These are phyloP conservation scores for Protobothrops flavoviridis DNA, from an alignment of 2,113 vertebrate genomes.

Conservation along the genomic window DNA sequence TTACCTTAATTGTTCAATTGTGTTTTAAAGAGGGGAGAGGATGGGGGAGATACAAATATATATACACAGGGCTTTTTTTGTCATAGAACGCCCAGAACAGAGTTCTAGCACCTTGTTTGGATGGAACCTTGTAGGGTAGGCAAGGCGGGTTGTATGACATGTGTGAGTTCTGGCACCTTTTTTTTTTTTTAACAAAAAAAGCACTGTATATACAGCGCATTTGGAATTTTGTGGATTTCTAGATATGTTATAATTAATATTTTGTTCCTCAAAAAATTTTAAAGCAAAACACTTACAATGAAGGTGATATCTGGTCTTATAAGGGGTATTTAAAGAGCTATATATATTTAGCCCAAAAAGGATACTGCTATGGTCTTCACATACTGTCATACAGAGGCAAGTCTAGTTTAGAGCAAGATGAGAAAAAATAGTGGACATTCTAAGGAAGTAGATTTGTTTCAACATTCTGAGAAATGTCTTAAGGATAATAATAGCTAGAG, in stretches of 20 bases:
- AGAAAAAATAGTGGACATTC: neutral
- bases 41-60: neutral
- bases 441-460: neutral
- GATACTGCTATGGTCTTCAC: neutral
- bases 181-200: no score
- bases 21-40: neutral
- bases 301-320: neutral
- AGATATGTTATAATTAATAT: neutral
- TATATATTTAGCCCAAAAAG: neutral
- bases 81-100: no score
- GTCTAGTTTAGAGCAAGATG: neutral
- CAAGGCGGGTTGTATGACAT: no score
- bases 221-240: neutral
- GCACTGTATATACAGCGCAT: no score
- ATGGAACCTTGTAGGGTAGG: no score
- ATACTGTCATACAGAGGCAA: neutral
- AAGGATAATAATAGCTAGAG: neutral
- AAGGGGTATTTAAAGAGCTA: neutral
- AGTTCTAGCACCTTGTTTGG: no score
- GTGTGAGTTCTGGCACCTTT: no score
- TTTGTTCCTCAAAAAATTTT: neutral
- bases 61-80: no score
- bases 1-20: neutral
- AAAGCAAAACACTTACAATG: neutral
- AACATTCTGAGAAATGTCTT: neutral